These are phyloP conservation scores for Camponotus fellah DNA, from an alignment of 2,888 invertebrate species.

Conservation along the genomic window DNA sequence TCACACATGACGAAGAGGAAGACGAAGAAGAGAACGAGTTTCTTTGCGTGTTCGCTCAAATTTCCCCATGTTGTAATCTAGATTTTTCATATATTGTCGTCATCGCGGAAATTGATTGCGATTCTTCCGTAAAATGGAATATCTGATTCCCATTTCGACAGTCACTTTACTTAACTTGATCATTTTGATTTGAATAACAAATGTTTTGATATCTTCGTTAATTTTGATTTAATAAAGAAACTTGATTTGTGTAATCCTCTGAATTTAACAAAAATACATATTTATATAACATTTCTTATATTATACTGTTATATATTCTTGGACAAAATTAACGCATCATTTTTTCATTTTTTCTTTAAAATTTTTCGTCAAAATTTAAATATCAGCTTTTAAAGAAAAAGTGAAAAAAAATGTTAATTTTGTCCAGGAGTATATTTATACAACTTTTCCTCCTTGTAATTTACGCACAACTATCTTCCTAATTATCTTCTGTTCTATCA, in stretches of 20 bases:
- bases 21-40: conserved; percentile 43
- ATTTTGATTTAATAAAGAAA: not conserved
- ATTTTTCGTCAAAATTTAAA: too few species aligned
- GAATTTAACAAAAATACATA: not conserved
- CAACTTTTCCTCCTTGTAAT: not conserved
- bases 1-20: conserved; percentile 39
- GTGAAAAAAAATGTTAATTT: too few species aligned
- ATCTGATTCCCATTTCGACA: not conserved
- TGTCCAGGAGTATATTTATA: not conserved
- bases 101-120: conserved; percentile 13
- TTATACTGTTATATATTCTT: not conserved
- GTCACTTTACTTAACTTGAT: too few species aligned
- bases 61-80: conserved; percentile 35
- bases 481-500: not conserved
- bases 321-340: too few species aligned
- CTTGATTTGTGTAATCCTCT: not conserved
- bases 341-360: too few species aligned
- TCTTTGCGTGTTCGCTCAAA: conserved; percentile 20
- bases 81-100: conserved; percentile 29
- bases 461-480: not conserved
- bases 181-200: not conserved
- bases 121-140: conserved; percentile 9
- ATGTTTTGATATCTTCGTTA: not conserved
- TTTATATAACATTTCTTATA: not conserved
- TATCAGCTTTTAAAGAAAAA: too few species aligned